Base-by-base conservation (phyloP, 2,888 invertebrate genomes). In the Stegophylla sp. region DNA sequence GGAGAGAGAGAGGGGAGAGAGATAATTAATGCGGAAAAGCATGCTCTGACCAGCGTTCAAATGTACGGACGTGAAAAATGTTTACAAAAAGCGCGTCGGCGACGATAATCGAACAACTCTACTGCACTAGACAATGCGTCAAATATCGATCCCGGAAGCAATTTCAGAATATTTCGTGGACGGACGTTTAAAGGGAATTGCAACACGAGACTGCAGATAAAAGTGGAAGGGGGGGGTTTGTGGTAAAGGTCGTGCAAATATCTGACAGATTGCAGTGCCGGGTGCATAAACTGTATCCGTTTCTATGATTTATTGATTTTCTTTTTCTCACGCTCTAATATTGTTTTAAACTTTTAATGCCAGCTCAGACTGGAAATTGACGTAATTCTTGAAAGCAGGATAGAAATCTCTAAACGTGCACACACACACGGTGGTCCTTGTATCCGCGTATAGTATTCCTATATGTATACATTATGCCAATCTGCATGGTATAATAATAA, bases 71-170 rank as follows among this genome's bases (percentile, higher is more conserved):
- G n/a, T n/a, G n/a, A n/a, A n/a, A n/a, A n/a, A n/a, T n/a, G n/a
- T n/a, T n/a, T n/a, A n/a, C n/a, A n/a, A n/a, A n/a, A n/a, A n/a
- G n/a, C n/a, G n/a, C n/a, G n/a, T n/a, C 17, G 34, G 63, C 12
- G 61, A 15, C 10, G n/a, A 34, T 48, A 2, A 48, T 63, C 15
- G 48, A 63, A 15, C 43, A 23, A 75, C 48, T n/a, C n/a, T 67
- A 61, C 15, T 75, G 63, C 51, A 63, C 63, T 34, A 63, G 23
- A 63, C 74, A 17, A 75, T 75, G 63, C 34, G 48, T 64, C 74
- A 64, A 64, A 63, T 51, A 51, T 34, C 28, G 48, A 48, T 7
- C 48, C 10, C 0, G 15, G 0, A 73, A 61, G 28, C 45, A 45
- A 73, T 74, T 74, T 74, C 4, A 1, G 20, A 71, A 34, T 56